Percentiles rank a stretch among this genome's conserved stretches.
phyloP scores from a whole-genome alignment of 1,140 invertebrate genomes.

The Megathymus violae region DNA sequence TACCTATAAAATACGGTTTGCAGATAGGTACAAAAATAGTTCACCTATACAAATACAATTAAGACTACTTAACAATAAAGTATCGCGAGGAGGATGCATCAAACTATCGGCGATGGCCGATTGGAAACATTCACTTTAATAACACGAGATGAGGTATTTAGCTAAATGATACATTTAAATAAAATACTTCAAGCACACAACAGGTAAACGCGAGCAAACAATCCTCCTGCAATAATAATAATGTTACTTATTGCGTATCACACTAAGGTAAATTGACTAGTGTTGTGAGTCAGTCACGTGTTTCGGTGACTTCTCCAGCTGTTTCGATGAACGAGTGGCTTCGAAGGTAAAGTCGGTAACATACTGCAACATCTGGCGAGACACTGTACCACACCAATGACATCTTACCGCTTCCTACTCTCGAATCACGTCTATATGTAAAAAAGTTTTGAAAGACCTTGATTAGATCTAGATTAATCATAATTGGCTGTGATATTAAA shows the following conservation, averaged over 20 bases:
- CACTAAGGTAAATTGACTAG: slow-evolving; percentile 83
- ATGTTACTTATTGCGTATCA: slow-evolving; percentile 80
- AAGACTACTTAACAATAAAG: slow-evolving; percentile 82
- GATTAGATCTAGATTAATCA: no score
- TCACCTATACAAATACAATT: slow-evolving; percentile 81
- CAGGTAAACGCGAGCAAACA: slow-evolving; percentile 15
- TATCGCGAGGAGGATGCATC: slow-evolving; percentile 68
- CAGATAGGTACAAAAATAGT: slow-evolving; percentile 82
- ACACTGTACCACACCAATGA: neutral
- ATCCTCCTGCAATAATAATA: slow-evolving; percentile 67
- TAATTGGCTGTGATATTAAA: no score
- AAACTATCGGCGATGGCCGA: slow-evolving; percentile 24
- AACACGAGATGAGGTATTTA: slow-evolving; percentile 24
- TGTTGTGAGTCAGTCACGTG: slow-evolving; percentile 69
- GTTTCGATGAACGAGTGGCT: slow-evolving; percentile 26
- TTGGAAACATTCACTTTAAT: slow-evolving; percentile 19
- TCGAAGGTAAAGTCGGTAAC: neutral
- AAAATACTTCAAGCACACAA: slow-evolving; percentile 10
- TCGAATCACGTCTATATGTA: no score
- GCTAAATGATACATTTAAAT: slow-evolving; percentile 12
- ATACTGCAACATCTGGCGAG: neutral
- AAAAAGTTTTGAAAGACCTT: no score
- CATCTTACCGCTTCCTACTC: neutral
- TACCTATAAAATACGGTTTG: slow-evolving; percentile 74
- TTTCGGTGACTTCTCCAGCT: slow-evolving; percentile 38